Conservation (phyloP, 2,113 vertebrate species). For the Callionymus lyra region DNA sequence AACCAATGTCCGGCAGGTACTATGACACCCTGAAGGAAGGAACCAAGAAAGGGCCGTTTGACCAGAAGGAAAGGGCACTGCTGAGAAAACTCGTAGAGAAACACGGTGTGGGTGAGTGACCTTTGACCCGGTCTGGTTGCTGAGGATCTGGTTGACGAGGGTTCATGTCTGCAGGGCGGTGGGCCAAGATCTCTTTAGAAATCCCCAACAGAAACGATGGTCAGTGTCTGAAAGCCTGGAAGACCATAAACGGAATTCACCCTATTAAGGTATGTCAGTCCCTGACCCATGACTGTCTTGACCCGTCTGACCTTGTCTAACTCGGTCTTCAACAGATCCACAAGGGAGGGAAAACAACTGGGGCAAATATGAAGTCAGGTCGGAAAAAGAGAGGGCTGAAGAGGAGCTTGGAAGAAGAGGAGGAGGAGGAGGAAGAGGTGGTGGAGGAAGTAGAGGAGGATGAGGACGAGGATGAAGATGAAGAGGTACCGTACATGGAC, state of each 20-base stretch:
- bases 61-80: slow-evolving; percentile 64
- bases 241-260: slow-evolving; percentile 1
- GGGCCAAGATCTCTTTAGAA: slow-evolving; percentile 81
- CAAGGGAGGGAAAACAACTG: not conserved
- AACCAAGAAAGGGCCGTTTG: slow-evolving; percentile 77
- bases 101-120: slow-evolving; percentile 73
- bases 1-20: slow-evolving; percentile 62
- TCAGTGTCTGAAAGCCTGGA: slow-evolving; percentile 85
- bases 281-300: too few relatives aligned
- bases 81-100: slow-evolving; percentile 71
- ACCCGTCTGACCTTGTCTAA: not conserved
- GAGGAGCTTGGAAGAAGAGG: not conserved
- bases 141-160: not conserved
- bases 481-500: slow-evolving; percentile 38
- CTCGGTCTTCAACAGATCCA: not conserved
- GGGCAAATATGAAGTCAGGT: not conserved
- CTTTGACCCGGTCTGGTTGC: slow-evolving; percentile 10
- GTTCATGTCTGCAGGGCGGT: slow-evolving; percentile 67
- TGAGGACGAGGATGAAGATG: slow-evolving; percentile 18
- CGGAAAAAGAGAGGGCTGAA: not conserved
- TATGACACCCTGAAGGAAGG: slow-evolving; percentile 68
- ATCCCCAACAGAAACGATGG: slow-evolving; percentile 70
- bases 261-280: slow-evolving; percentile 14
- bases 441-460: slow-evolving; percentile 15
- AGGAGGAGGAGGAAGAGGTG: not conserved